Evolutionary conservation across 2,113 vertebrate species (phyloP).

Genomic region (Picathartes gymnocephalus): DNA sequence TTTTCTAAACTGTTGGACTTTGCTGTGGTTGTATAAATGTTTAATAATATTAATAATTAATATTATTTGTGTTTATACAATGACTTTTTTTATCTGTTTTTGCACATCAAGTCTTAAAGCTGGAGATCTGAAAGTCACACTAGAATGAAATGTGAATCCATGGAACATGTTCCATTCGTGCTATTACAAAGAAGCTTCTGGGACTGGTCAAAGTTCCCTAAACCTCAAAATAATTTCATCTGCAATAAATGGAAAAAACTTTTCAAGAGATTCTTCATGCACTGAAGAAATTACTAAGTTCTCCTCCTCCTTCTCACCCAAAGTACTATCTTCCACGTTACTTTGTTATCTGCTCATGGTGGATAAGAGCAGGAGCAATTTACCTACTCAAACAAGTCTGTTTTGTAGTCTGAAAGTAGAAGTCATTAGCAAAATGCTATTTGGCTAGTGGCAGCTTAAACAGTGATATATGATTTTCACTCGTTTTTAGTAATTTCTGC

Average conservation of each 20-base stretch:
- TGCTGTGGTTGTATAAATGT: background rate
- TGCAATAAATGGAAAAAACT: background rate
- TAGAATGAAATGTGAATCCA: background rate
- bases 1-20: background rate
- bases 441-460: conserved; percentile 33
- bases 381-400: conserved; percentile 23
- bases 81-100: background rate
- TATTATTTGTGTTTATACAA: background rate
- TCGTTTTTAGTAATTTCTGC: conserved; percentile 42
- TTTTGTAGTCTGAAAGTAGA: conserved; percentile 31
- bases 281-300: background rate
- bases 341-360: conserved; percentile 1
- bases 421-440: conserved; percentile 29
- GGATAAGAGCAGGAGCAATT: conserved; percentile 8
- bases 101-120: background rate
- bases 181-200: background rate
- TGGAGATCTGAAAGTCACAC: background rate
- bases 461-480: conserved; percentile 26
- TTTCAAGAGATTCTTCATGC: background rate
- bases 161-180: background rate
- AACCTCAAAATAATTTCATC: background rate
- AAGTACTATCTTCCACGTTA: background rate
- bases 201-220: background rate
- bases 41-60: background rate
- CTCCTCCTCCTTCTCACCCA: background rate